Percentiles rank a stretch among this genome's conserved stretches.
phyloP scores from a whole-genome alignment of 2,113 vertebrate species.

The Spea bombifrons region DNA sequence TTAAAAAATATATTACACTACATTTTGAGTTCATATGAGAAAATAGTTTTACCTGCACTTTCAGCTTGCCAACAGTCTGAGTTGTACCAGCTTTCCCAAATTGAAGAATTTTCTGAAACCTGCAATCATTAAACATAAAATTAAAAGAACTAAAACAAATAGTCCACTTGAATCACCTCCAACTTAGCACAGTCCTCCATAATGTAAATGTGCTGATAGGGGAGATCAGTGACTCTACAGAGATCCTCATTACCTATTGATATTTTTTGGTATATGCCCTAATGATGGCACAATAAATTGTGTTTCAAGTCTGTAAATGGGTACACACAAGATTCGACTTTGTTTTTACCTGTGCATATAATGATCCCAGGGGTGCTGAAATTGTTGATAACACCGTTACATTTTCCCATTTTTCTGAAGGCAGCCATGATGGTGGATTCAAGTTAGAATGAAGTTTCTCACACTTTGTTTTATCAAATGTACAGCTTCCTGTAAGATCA shows the following conservation, averaged over 20 bases:
- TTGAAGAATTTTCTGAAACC: slow-evolving; percentile 22
- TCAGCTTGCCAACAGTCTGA: slow-evolving; percentile 7
- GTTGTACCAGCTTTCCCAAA: slow-evolving; percentile 31
- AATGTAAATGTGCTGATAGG: too few species aligned
- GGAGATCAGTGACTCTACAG: too few species aligned
- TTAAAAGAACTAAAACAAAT: not conserved
- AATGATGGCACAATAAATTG: not conserved
- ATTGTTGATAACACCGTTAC: slow-evolving; percentile 19
- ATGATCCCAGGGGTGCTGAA: not conserved
- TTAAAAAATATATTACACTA: too few species aligned
- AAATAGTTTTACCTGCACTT: slow-evolving; percentile 9
- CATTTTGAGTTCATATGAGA: too few species aligned
- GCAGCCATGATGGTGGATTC: slow-evolving; percentile 22
- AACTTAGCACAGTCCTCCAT: too few species aligned
- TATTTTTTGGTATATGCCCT: not conserved
- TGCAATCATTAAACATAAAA: not conserved
- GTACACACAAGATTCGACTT: not conserved
- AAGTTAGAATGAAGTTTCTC: not conserved
- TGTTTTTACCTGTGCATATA: slow-evolving; percentile 23
- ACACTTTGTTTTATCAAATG: slow-evolving; percentile 4
- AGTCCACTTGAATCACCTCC: too few species aligned
- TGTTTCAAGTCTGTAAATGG: not conserved
- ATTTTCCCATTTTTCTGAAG: slow-evolving; percentile 24
- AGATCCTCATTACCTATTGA: not conserved
- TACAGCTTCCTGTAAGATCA: not conserved